phyloP scores from a whole-genome alignment of 2,113 vertebrate species.

The Poeciliopsis turrubarensis region DNA sequence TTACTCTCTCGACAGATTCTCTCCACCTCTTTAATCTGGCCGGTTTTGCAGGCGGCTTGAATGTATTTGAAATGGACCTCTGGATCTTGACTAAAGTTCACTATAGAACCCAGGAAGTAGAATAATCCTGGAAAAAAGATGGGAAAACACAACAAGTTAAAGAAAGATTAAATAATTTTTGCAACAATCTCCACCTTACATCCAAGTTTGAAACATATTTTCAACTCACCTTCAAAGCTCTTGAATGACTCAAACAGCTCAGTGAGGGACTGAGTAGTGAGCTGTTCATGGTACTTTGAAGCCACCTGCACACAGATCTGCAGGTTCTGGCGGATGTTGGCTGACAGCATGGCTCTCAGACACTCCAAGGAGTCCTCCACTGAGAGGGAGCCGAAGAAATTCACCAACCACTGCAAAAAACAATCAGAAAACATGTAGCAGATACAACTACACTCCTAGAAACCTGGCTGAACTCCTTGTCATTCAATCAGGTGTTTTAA shows the following conservation, averaged over 20 bases:
- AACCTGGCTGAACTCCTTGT: background rate
- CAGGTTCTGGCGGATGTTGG: constrained; percentile 98
- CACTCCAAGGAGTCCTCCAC: constrained; percentile 98
- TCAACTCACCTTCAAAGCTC: constrained; percentile 92
- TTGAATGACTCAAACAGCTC: constrained; percentile 99
- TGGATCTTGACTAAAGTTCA: constrained; percentile 99
- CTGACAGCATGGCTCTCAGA: constrained; percentile 96
- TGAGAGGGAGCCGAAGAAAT: constrained; percentile 96
- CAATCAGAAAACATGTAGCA: constrained; percentile 11
- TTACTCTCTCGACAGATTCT: constrained; percentile 99
- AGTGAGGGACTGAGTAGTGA: constrained; percentile 93
- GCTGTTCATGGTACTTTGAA: constrained; percentile 97
- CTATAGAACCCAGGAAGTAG: constrained; percentile 99
- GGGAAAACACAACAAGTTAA: constrained; percentile 2
- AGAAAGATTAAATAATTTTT: too few species aligned
- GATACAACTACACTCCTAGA: background rate
- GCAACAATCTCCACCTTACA: too few species aligned
- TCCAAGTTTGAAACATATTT: background rate
- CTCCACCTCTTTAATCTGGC: constrained; percentile 99
- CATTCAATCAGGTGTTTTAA: background rate
- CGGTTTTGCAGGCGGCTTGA: constrained; percentile 98
- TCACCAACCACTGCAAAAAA: constrained; percentile 92
- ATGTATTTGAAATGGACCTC: constrained; percentile 99
- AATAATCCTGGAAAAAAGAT: constrained; percentile 86
- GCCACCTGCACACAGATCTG: constrained; percentile 99